Percentiles rank a stretch among this genome's conserved stretches.
Evolutionary conservation across 1,140 invertebrate species (phyloP).

Genomic region (Cyclina sinensis): DNA sequence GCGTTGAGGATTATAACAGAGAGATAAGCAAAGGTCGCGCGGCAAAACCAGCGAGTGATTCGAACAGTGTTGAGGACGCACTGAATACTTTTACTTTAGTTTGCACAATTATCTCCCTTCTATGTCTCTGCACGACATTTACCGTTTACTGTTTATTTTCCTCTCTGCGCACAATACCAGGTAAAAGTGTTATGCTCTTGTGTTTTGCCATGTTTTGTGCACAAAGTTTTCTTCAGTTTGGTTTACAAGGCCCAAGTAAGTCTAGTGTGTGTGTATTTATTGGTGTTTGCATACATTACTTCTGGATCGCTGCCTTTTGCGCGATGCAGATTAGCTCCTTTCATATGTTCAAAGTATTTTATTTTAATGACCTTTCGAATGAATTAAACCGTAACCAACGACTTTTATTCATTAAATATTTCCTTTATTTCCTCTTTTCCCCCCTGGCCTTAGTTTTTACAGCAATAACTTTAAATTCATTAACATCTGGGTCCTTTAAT

Average conservation of each 20-base stretch:
- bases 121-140: constrained; percentile 86
- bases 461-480: neutral
- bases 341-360: constrained; percentile 87
- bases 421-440: constrained; percentile 23
- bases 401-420: constrained; percentile 22
- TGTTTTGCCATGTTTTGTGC: constrained; percentile 84
- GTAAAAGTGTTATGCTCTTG: constrained; percentile 86
- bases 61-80: neutral
- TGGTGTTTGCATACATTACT: constrained; percentile 95
- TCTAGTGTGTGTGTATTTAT: constrained; percentile 84
- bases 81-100: neutral
- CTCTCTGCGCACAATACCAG: constrained; percentile 86
- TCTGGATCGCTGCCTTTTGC: constrained; percentile 96
- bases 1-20: neutral
- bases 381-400: neutral
- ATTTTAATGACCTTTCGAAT: neutral
- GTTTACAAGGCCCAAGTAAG: constrained; percentile 47
- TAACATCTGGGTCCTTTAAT: neutral
- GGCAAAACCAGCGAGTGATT: neutral
- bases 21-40: neutral
- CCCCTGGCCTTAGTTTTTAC: neutral
- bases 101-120: constrained; percentile 82
- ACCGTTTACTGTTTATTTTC: constrained; percentile 83
- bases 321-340: constrained; percentile 97
- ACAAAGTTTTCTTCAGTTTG: constrained; percentile 86